Percentiles rank a stretch among this genome's conserved stretches.
phyloP scores from a whole-genome alignment of 2,797 vertebrate genomes.

The Coracias cyanogaster region DNA sequence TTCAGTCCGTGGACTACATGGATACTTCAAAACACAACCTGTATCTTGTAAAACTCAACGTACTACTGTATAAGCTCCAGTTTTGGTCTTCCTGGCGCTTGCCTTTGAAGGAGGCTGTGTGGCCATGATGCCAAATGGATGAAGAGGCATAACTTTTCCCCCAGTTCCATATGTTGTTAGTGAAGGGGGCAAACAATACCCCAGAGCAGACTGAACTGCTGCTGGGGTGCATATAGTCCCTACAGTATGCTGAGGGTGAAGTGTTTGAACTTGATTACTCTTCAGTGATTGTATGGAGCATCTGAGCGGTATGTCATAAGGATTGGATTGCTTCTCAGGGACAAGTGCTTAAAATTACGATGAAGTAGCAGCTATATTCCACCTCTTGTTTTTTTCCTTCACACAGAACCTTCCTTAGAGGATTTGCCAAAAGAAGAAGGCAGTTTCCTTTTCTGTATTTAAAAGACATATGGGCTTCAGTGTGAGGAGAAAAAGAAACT shows the following conservation, averaged over 20 bases:
- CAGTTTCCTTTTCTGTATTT: background rate
- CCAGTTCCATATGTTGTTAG: background rate
- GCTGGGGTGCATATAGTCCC: background rate
- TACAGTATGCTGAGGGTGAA: background rate
- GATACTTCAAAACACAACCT: background rate
- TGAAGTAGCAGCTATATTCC: slow-evolving; percentile 12
- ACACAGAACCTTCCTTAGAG: background rate
- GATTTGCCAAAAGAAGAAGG: slow-evolving; percentile 18
- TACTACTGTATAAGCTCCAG: background rate
- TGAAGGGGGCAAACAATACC: background rate
- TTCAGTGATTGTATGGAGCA: background rate
- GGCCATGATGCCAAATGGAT: background rate
- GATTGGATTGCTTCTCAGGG: background rate
- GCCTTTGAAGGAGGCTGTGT: background rate
- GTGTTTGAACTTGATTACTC: background rate
- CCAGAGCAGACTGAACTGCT: background rate
- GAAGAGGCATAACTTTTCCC: background rate
- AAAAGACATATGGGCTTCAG: background rate
- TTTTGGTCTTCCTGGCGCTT: background rate
- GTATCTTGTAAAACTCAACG: background rate
- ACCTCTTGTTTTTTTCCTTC: background rate
- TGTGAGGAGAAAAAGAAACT: background rate
- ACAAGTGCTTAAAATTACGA: background rate
- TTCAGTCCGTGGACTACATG: background rate
- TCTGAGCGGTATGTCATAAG: background rate